Percentiles rank a stretch among this genome's conserved stretches.
phyloP scores from a whole-genome alignment of 2,113 vertebrate genomes.

The Alligator mississippiensis region DNA sequence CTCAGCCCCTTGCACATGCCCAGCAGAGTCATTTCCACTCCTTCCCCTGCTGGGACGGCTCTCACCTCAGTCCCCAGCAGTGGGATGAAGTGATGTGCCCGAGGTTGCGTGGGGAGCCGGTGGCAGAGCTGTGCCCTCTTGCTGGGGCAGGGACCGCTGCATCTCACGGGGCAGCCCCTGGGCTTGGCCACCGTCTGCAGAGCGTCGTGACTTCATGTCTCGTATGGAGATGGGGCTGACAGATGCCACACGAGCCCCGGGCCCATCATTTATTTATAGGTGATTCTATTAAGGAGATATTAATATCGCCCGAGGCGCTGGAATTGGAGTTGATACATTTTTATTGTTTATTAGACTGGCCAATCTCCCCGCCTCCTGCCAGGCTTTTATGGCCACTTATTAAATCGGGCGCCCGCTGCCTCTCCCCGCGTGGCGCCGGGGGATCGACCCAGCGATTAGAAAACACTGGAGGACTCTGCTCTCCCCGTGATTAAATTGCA shows the following conservation, averaged over 20 bases:
- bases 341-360: slow-evolving; percentile 56
- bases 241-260: slow-evolving; percentile 76
- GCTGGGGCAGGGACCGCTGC: neutral
- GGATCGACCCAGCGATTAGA: neutral
- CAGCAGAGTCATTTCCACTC: too few relatives aligned
- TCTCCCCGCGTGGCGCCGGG: neutral
- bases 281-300: slow-evolving; percentile 84
- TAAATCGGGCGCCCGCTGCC: neutral
- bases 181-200: rapidly evolving
- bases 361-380: slow-evolving; percentile 42
- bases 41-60: too few relatives aligned
- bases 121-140: neutral
- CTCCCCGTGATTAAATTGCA: neutral
- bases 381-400: slow-evolving; percentile 37
- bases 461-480: neutral
- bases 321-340: slow-evolving; percentile 82
- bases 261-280: slow-evolving; percentile 84
- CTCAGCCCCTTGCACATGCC: too few relatives aligned
- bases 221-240: slow-evolving; percentile 59
- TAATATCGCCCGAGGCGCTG: slow-evolving; percentile 81
- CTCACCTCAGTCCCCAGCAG: too few relatives aligned
- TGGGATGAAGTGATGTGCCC: neutral
- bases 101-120: rapidly evolving
- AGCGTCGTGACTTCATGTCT: neutral
- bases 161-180: rapidly evolving